Base-by-base conservation (phyloP, 2,797 vertebrate species). In the Phataginus tricuspis region DNA sequence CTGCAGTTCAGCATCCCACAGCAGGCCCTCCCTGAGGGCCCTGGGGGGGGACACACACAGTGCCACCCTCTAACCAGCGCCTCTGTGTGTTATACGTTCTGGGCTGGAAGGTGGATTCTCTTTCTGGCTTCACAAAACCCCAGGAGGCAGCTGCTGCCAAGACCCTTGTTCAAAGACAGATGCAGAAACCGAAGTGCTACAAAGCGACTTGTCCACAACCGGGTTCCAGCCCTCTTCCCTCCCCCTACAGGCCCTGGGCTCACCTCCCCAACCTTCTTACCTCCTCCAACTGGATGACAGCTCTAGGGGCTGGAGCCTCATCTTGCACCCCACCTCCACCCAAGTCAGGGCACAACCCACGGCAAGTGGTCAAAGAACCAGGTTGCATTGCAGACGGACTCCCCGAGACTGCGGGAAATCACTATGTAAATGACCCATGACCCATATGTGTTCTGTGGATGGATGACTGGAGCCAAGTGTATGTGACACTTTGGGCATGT, bases 31-130 rank as follows among this genome's bases (percentile, higher is more conserved):
- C 31, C 79, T 2, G 19, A 19, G 27, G 8, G 4, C 25, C 39
- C 49, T 7, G 12, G 51, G 34, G 49, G 49, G 25, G 0, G n/a
- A 9, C 2, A 7, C 12, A 4, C 5, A 13, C 1, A 13, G 9
- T 0, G 2, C 6, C 57, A 7, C 53, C 80, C 74, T 29, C 34
- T 4, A 18, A 4, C 37, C 64, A n/a, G 74, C 3, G 31, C n/a
- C 14, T 10, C 10, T 11, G 0, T 0, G 4, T 8, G 0, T 0
- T 0, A 31, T 29, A 9, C 11, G 7, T 16, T 39, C 61, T 29
- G 34, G 77, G 59, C 72, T 68, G 21, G 37, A 39, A 27, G 39
- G 14, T 34, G 29, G 61, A 7, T 31, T 78, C 80, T n/a, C 49
- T 18, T n/a, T n/a, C 27, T 29, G 31, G 74, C 23, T 71, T 31